These are phyloP conservation scores for Clarias laeviceps DNA, from an alignment of 2,797 vertebrate genomes.

Conservation along the genomic window DNA sequence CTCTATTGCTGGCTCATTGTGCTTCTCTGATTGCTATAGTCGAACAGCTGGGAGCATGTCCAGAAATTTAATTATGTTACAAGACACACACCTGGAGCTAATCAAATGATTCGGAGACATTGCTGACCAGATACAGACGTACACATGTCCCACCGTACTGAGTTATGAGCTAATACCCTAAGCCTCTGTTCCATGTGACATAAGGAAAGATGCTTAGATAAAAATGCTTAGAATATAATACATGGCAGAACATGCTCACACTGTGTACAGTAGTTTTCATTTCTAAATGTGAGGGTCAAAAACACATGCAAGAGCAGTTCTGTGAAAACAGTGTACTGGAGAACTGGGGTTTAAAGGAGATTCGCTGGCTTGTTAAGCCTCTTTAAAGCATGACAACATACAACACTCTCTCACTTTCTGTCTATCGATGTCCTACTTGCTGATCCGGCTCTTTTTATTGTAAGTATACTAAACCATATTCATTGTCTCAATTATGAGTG, in stretches of 20 bases:
- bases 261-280: not conserved
- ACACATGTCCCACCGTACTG: not conserved
- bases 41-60: slow-evolving; percentile 68
- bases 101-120: slow-evolving; percentile 46
- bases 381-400: not conserved
- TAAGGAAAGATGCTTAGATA: slow-evolving; percentile 19
- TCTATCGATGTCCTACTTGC: slow-evolving; percentile 24
- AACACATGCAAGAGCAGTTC: slow-evolving; percentile 18
- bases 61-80: slow-evolving; percentile 62
- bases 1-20: slow-evolving; percentile 41
- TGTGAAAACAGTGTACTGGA: not conserved
- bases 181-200: slow-evolving; percentile 21
- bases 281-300: not conserved
- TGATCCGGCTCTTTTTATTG: not conserved
- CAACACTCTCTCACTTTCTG: no score
- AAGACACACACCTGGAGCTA: slow-evolving; percentile 52
- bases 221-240: not conserved
- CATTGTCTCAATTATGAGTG: not conserved
- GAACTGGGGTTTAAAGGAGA: not conserved
- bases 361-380: not conserved
- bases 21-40: slow-evolving; percentile 51
- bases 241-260: not conserved
- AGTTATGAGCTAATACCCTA: slow-evolving; percentile 18
- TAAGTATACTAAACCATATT: not conserved
- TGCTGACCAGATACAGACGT: slow-evolving; percentile 39